A percentile compares a stretch with the other conserved stretches of the same genome.
These are phyloP conservation scores for Saccopteryx bilineata DNA, from an alignment of 2,113 vertebrate species.

Conservation along the genomic window DNA sequence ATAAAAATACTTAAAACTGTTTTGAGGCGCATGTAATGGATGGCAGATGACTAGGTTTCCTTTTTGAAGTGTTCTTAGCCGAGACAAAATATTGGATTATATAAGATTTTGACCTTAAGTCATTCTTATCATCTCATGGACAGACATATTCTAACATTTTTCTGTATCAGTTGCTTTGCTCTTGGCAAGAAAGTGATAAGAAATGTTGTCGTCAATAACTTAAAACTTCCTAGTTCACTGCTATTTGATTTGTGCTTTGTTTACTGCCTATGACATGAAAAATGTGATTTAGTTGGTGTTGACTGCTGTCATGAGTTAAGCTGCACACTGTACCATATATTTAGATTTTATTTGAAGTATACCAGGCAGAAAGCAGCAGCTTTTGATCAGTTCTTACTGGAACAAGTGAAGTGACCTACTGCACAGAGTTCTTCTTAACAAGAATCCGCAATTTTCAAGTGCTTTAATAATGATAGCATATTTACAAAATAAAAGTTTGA, in stretches of 20 bases:
- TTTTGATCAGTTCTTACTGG: not conserved
- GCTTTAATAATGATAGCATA: not conserved
- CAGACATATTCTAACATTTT: not conserved
- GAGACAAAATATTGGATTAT: not conserved
- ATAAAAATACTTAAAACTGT: not conserved
- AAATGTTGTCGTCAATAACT: not conserved
- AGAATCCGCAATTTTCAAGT: not conserved
- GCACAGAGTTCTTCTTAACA: not conserved
- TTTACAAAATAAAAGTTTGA: not conserved
- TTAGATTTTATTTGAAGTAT: not conserved
- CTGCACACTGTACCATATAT: not conserved
- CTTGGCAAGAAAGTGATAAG: constrained; percentile 26
- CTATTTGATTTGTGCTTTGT: constrained; percentile 16
- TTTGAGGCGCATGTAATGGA: not conserved
- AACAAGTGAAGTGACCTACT: not conserved
- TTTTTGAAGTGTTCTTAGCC: not conserved
- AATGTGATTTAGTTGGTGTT: constrained; percentile 45
- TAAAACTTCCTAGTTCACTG: constrained; percentile 4
- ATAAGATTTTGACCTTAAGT: not conserved
- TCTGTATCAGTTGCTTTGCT: not conserved
- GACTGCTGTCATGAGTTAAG: constrained; percentile 35
- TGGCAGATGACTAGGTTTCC: not conserved
- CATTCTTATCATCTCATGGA: not conserved
- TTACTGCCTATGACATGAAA: constrained; percentile 66
- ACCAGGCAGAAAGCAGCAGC: constrained; percentile 3